These are phyloP conservation scores for Monoplex corrugatus DNA, from an alignment of 2,888 invertebrate genomes.

Conservation along the genomic window DNA sequence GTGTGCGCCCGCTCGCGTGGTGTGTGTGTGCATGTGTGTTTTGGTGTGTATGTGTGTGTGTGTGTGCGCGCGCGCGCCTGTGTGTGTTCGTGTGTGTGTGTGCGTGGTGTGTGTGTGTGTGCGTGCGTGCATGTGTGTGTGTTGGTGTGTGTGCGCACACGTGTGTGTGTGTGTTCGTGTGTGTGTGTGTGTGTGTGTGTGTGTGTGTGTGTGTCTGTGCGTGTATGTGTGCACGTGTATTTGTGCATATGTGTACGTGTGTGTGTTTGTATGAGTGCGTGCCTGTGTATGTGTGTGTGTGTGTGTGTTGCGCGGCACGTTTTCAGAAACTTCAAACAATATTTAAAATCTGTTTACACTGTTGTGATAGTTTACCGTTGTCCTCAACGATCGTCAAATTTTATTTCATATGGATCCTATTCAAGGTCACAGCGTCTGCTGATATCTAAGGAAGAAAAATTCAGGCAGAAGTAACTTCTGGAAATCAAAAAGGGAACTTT, in stretches of 20 bases:
- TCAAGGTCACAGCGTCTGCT: too few species aligned
- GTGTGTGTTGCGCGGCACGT: too few species aligned
- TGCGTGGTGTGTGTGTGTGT: not conserved
- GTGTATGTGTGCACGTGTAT: not conserved
- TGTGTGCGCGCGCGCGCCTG: not conserved
- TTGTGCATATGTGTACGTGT: not conserved
- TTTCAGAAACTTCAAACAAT: too few species aligned
- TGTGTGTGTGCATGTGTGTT: not conserved
- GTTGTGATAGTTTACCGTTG: too few species aligned
- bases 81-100: not conserved
- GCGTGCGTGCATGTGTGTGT: not conserved
- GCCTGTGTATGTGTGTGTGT: constrained; percentile 19
- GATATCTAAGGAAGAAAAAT: too few species aligned
- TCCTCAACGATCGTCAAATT: too few species aligned
- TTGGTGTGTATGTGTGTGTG: not conserved
- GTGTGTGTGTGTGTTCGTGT: not conserved
- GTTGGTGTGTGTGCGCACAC: not conserved
- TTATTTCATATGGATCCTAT: too few species aligned
- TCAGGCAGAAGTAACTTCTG: too few species aligned
- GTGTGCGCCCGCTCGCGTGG: not conserved
- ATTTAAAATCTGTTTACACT: too few species aligned
- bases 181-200: not conserved
- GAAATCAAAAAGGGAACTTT: too few species aligned
- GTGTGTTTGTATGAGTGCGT: not conserved
- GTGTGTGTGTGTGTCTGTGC: not conserved